Conservation (phyloP, 2,888 invertebrate species). For the Tipula vernalis region DNA sequence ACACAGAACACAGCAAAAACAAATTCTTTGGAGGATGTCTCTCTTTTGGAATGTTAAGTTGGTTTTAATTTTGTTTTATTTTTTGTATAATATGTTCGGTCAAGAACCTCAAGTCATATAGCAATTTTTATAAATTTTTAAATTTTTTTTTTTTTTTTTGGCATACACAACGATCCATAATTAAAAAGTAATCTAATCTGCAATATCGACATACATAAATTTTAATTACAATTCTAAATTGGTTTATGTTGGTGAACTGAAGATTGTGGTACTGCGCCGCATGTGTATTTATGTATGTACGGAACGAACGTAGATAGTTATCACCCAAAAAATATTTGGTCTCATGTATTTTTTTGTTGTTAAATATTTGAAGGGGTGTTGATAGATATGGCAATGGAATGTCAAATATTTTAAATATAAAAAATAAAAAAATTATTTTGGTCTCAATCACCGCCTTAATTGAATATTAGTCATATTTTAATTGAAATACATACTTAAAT, state of each 20-base stretch:
- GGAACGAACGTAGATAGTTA: not conserved
- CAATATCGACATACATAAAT: not conserved
- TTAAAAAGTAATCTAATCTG: not conserved
- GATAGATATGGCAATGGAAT: constrained; percentile 4
- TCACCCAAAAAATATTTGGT: not conserved
- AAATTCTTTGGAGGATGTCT: not conserved
- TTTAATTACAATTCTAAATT: not conserved
- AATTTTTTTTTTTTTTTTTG: not conserved
- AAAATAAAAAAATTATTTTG: not conserved
- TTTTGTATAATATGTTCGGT: not conserved
- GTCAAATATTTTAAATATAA: not conserved
- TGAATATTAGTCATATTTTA: constrained; percentile 4
- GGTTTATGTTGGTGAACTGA: not conserved
- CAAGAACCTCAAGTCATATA: not conserved
- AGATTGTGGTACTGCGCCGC: not conserved
- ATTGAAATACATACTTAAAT: not conserved
- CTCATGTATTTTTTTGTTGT: not conserved
- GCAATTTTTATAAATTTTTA: not conserved
- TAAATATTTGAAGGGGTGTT: not conserved
- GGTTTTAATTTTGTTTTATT: not conserved
- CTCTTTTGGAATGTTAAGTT: constrained; percentile 4
- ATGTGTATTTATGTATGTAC: not conserved
- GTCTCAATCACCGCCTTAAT: constrained; percentile 4
- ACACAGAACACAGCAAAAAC: not conserved
- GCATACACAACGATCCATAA: not conserved